phyloP scores from a whole-genome alignment of 2,888 invertebrate species.

The Hyposoter dolosus region DNA sequence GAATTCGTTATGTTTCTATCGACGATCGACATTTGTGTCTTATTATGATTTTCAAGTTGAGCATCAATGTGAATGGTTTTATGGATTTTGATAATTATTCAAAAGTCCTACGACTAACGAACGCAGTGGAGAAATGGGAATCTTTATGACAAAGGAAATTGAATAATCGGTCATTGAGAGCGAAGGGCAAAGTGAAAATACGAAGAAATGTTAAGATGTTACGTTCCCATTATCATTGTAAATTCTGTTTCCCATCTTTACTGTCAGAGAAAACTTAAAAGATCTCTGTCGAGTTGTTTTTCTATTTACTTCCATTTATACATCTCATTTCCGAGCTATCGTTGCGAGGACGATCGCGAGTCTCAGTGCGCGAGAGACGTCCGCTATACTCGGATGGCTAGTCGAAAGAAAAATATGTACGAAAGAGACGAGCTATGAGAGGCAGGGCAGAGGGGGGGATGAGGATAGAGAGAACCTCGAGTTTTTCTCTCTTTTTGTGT shows the following conservation, averaged over 20 bases:
- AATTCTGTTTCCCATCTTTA: neutral
- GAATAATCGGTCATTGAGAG: no score
- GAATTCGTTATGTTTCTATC: no score
- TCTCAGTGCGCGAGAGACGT: neutral
- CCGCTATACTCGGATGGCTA: neutral
- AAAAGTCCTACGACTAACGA: neutral
- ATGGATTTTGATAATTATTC: neutral
- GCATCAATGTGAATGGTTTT: neutral
- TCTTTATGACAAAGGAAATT: no score
- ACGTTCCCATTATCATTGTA: no score
- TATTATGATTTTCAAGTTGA: neutral
- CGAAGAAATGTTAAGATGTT: no score
- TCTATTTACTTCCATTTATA: constrained; percentile 1
- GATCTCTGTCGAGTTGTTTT: neutral
- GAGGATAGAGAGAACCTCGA: neutral
- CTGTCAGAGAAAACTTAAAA: neutral
- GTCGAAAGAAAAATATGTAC: constrained; percentile 36
- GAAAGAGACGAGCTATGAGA: constrained; percentile 12
- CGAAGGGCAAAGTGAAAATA: no score
- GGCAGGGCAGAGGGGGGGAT: constrained; percentile 2
- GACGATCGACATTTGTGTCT: no score
- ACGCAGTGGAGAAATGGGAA: neutral
- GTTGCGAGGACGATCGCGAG: neutral
- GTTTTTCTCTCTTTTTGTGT: constrained; percentile 35
- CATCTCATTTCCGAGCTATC: constrained; percentile 18